Evolutionary conservation across 1,140 invertebrate genomes (phyloP).

Genomic region (Eulimnadia texana): DNA sequence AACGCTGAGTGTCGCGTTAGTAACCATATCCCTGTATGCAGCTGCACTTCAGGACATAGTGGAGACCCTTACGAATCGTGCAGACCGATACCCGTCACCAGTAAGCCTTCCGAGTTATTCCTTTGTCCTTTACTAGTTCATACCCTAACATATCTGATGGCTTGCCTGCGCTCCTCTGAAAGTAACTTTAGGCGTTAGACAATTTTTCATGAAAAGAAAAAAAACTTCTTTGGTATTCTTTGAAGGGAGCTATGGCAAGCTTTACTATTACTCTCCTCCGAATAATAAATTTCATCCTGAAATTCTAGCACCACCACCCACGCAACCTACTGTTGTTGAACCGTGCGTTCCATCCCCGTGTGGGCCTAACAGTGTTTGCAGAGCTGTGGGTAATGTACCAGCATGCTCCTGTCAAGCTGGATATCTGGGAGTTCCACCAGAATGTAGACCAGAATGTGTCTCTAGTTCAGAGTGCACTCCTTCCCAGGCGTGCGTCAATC

Average conservation of each 20-base stretch:
- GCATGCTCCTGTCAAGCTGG: constrained; percentile 68
- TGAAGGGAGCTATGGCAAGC: too few relatives aligned
- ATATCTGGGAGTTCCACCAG: constrained; percentile 64
- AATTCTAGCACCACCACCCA: constrained; percentile 53
- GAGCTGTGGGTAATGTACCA: constrained; percentile 53
- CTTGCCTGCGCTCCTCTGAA: too few relatives aligned
- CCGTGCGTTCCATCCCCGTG: constrained; percentile 63
- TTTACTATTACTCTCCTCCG: too few relatives aligned
- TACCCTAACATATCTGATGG: too few relatives aligned
- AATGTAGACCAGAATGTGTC: constrained; percentile 36
- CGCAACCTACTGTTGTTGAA: constrained; percentile 61
- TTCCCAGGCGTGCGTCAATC: constrained; percentile 66
- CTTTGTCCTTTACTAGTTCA: not conserved
- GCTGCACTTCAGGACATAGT: constrained; percentile 45
- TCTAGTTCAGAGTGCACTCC: constrained; percentile 69
- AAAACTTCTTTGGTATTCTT: too few relatives aligned
- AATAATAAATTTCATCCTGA: constrained; percentile 45
- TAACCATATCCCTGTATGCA: constrained; percentile 56
- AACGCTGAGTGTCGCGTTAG: constrained; percentile 55
- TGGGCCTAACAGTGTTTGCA: constrained; percentile 70
- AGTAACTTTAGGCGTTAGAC: too few relatives aligned
- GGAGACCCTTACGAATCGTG: constrained; percentile 63
- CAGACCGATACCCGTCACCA: constrained; percentile 34
- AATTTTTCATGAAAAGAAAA: too few relatives aligned
- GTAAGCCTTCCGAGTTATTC: too few relatives aligned